These are phyloP conservation scores for Torymus aiolomorphi DNA, from an alignment of 2,888 invertebrate species.

Conservation along the genomic window DNA sequence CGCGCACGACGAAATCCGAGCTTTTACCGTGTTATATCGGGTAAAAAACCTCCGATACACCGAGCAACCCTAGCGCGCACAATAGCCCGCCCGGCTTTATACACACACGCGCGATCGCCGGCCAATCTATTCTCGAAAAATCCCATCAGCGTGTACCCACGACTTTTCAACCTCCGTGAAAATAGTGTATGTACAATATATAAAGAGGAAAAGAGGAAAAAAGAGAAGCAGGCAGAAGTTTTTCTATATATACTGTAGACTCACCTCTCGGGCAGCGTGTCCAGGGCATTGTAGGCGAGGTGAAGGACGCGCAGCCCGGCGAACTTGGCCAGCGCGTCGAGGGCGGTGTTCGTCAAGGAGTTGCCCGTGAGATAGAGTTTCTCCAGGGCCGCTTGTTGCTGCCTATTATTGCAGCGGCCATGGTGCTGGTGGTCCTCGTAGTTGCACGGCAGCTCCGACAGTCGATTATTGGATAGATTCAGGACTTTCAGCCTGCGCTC, in stretches of 20 bases:
- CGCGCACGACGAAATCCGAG: too few relatives aligned
- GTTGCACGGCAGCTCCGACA: constrained; percentile 82
- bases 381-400: constrained; percentile 75
- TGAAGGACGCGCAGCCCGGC: constrained; percentile 83
- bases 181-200: too few relatives aligned
- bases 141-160: too few relatives aligned
- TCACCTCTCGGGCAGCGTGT: constrained; percentile 82
- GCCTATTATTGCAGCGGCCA: constrained; percentile 12
- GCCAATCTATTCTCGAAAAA: too few relatives aligned
- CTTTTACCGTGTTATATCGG: too few relatives aligned
- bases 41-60: too few relatives aligned
- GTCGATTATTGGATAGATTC: constrained; percentile 87
- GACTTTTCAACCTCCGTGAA: too few relatives aligned
- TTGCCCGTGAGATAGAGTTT: constrained; percentile 86
- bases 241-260: constrained; percentile 15
- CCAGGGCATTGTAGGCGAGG: constrained; percentile 87
- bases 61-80: too few relatives aligned
- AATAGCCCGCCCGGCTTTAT: too few relatives aligned
- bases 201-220: too few relatives aligned
- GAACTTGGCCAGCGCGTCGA: constrained; percentile 82
- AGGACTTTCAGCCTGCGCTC: constrained; percentile 79
- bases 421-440: constrained; percentile 69
- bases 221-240: too few relatives aligned
- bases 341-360: constrained; percentile 83
- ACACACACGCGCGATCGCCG: too few relatives aligned